Conservation (phyloP, 1,140 invertebrate species). For the Thereuonema tuberculata region DNA sequence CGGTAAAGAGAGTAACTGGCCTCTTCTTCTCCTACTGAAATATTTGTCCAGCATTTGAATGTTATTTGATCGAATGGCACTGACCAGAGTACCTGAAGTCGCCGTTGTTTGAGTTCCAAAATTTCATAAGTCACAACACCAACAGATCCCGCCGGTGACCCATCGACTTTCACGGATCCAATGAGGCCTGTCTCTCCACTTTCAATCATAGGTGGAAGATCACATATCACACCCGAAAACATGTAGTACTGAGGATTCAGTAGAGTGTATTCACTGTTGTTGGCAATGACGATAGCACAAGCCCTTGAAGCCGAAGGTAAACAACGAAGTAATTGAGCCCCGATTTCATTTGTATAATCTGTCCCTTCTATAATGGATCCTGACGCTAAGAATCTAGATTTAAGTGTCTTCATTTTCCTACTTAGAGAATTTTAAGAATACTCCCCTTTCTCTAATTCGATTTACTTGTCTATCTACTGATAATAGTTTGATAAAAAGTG, state of each 20-base stretch:
- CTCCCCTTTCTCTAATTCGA: too few relatives aligned
- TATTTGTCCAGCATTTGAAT: not conserved
- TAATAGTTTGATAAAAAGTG: too few relatives aligned
- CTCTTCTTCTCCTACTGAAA: not conserved
- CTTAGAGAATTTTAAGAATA: too few relatives aligned
- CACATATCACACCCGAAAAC: not conserved
- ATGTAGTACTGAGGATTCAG: not conserved
- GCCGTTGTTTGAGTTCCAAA: not conserved
- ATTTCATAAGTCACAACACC: not conserved
- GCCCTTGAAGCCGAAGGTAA: too few relatives aligned
- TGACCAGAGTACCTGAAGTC: not conserved
- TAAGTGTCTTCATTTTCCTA: too few relatives aligned
- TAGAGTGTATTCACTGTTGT: too few relatives aligned
- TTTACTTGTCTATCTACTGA: too few relatives aligned
- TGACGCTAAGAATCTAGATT: too few relatives aligned
- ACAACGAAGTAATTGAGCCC: too few relatives aligned
- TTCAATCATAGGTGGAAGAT: not conserved
- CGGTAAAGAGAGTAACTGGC: not conserved
- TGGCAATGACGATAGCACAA: too few relatives aligned
- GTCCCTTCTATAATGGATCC: too few relatives aligned
- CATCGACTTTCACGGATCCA: not conserved
- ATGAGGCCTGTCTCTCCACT: not conserved
- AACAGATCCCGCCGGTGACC: not conserved
- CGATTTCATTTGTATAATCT: too few relatives aligned
- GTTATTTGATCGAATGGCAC: not conserved